Conservation (phyloP, 1,140 invertebrate genomes). For the Drosophila lacteicornis region DNA sequence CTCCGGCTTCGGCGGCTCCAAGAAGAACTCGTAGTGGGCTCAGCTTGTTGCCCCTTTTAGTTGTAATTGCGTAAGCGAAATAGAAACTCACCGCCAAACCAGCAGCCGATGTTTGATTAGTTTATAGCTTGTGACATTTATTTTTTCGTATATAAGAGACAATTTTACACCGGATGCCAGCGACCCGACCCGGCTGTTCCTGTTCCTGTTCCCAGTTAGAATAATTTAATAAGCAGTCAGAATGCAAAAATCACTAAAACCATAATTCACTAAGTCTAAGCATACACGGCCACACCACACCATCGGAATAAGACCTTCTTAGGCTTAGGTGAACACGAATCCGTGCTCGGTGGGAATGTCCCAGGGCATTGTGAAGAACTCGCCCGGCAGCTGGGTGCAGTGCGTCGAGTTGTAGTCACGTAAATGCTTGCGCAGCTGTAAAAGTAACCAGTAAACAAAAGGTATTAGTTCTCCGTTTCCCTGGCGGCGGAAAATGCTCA, state of each 20-base stretch:
- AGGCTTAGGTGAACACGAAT: slow-evolving; percentile 81
- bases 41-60: slow-evolving; percentile 34
- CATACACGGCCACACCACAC: slow-evolving; percentile 30
- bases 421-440: slow-evolving; percentile 92
- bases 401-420: slow-evolving; percentile 94
- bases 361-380: slow-evolving; percentile 89
- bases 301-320: slow-evolving; percentile 16
- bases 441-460: slow-evolving; percentile 68
- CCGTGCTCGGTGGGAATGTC: slow-evolving; percentile 83
- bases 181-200: slow-evolving; percentile 54
- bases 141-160: slow-evolving; percentile 77
- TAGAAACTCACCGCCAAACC: slow-evolving; percentile 38
- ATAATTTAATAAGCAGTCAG: slow-evolving; percentile 78
- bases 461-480: slow-evolving; percentile 10
- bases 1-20: slow-evolving; percentile 96
- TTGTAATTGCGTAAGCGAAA: slow-evolving; percentile 38
- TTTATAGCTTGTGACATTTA: slow-evolving; percentile 74
- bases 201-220: slow-evolving; percentile 68
- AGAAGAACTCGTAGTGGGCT: slow-evolving; percentile 88
- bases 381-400: slow-evolving; percentile 91
- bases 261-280: slow-evolving; percentile 67
- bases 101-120: slow-evolving; percentile 4
- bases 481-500: background rate
- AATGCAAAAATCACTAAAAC: slow-evolving; percentile 69
- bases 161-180: slow-evolving; percentile 69